These are phyloP conservation scores for Chelonoidis abingdonii DNA, from an alignment of 2,113 vertebrate genomes.

Conservation along the genomic window DNA sequence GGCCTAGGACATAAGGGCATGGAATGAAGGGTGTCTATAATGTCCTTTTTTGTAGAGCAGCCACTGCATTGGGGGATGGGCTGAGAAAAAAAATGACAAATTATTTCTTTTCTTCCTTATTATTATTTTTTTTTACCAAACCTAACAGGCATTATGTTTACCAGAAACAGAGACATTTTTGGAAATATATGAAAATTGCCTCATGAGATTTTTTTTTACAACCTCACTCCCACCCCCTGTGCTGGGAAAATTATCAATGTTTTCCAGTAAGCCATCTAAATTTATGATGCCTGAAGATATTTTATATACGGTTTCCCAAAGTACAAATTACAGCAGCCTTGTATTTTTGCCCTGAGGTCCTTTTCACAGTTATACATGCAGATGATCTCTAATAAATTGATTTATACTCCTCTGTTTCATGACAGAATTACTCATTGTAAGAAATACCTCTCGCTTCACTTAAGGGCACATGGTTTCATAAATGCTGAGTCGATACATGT, in stretches of 20 bases:
- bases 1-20: neutral
- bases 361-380: slow-evolving; percentile 19
- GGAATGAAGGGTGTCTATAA: neutral
- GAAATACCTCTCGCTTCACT: neutral
- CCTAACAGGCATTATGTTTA: neutral
- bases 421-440: slow-evolving; percentile 22
- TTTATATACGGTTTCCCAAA: neutral
- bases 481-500: slow-evolving; percentile 15
- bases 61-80: neutral
- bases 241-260: neutral
- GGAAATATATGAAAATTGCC: neutral
- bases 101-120: neutral
- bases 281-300: slow-evolving; percentile 11
- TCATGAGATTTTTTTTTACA: neutral
- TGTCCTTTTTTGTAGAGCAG: neutral
- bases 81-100: neutral
- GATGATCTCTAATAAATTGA: slow-evolving; percentile 48
- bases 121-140: neutral
- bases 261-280: slow-evolving; percentile 37
- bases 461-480: slow-evolving; percentile 4
- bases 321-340: slow-evolving; percentile 24
- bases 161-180: neutral
- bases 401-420: slow-evolving; percentile 36
- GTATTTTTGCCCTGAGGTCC: neutral
- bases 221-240: neutral